Base-by-base conservation (phyloP, 2,113 vertebrate species). In the Gracilinanus agilis region DNA sequence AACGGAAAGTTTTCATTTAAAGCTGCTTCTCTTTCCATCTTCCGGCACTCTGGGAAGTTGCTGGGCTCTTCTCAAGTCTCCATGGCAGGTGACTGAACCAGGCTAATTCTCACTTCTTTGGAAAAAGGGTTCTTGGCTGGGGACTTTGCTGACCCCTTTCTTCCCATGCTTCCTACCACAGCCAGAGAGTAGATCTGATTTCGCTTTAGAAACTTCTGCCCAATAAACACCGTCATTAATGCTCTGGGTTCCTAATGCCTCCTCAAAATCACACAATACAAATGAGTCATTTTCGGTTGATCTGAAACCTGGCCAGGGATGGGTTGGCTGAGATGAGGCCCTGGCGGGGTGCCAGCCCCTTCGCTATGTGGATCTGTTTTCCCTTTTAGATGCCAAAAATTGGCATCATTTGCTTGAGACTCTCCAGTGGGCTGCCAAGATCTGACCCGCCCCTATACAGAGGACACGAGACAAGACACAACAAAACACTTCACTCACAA, bases 151-250 rank as follows among this genome's bases (percentile, higher is more conserved):
- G 54, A n/a, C 24, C 53, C 90, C 89, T 90, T 88, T 89, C 54
- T 93, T 95, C 90, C 5, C 44, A 96, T 21, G n/a, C 21, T 90
- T 93, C 88, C 6, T 24, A 92, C 49, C 61, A 95, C 21, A 96
- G 90, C 83, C 55, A 96, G 96, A 97, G 13, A 24, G 93, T 94
- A 2, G 5, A 12, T 96, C 97, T 97, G 96, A 92, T 96, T 95
- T 90, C 97, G 92, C 24, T 27, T 40, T 83, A 96, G 89, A 94
- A 92, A 96, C 96, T 92, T 4, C 40, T 91, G n/a, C 54, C 95
- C 96, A 97, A 98, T 94, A 98, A 97, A 95, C 53, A 91, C 4
- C 88, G 40, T 96, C 4, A 44, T 95, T 97, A 97, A 58, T 92
- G 23, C 24, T 90, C 55, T 90, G 53, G 91, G 97, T 98, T 92